phyloP scores from a whole-genome alignment of 2,113 vertebrate species.

The Excalfactoria chinensis region DNA sequence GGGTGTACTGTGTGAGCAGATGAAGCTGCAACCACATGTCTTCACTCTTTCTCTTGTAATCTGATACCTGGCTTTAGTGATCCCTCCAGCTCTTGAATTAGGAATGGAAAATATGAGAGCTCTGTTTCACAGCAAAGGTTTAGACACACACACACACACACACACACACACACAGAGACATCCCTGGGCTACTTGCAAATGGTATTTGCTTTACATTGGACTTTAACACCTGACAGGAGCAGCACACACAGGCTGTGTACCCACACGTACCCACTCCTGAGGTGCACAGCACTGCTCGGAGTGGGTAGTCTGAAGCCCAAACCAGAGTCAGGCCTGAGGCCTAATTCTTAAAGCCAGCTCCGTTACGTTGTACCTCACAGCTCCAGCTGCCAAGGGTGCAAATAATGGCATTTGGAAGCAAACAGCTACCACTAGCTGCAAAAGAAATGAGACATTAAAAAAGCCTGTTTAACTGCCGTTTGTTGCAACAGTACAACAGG shows the following conservation, averaged over 20 bases:
- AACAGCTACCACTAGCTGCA: not conserved
- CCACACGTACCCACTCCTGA: rapidly evolving
- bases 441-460: not conserved
- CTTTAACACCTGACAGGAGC: not conserved
- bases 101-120: slow-evolving; percentile 71
- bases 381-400: not conserved
- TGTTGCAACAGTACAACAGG: not conserved
- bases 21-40: slow-evolving; percentile 63
- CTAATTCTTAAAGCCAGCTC: not conserved
- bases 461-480: slow-evolving; percentile 17
- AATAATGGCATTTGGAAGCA: slow-evolving; percentile 6
- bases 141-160: not conserved
- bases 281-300: not conserved
- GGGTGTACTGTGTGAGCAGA: not conserved
- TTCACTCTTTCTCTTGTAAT: slow-evolving; percentile 68
- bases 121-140: slow-evolving; percentile 43
- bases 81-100: slow-evolving; percentile 65
- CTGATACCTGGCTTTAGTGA: slow-evolving; percentile 57
- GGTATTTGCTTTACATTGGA: not conserved
- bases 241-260: not conserved
- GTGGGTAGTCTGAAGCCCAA: not conserved
- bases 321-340: not conserved
- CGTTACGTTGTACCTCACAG: not conserved
- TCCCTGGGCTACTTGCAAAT: not conserved
- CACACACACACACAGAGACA: not conserved